These are phyloP conservation scores for Trichacis sp. DNA, from an alignment of 2,888 invertebrate genomes.

Conservation along the genomic window DNA sequence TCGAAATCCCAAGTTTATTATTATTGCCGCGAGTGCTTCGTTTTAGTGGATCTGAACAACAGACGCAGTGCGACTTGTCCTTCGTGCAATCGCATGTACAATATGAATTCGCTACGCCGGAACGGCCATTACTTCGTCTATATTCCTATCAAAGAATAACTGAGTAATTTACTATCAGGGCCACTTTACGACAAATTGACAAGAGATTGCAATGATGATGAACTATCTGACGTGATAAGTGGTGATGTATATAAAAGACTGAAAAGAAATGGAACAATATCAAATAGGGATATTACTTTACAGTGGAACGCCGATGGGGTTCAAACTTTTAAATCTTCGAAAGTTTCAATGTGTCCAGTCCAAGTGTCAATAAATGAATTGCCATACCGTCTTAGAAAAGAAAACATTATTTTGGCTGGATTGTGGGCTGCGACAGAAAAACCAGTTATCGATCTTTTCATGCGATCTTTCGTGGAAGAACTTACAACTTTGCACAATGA, in stretches of 20 bases:
- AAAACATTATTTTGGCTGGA: constrained; percentile 33
- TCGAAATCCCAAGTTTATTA: neutral
- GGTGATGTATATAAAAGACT: neutral
- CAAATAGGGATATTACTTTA: constrained; percentile 21
- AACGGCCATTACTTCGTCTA: neutral
- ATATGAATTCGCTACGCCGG: neutral
- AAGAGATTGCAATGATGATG: neutral
- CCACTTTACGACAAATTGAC: neutral
- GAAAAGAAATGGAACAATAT: neutral
- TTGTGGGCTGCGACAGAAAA: too few relatives aligned
- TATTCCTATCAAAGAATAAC: neutral
- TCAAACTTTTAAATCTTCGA: constrained; percentile 33
- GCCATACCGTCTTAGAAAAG: constrained; percentile 8
- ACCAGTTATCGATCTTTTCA: too few relatives aligned
- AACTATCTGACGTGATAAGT: neutral
- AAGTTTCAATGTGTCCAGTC: constrained; percentile 28
- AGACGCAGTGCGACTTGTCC: neutral
- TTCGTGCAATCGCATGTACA: neutral
- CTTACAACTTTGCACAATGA: too few relatives aligned
- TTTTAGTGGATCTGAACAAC: neutral
- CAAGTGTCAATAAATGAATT: constrained; percentile 31
- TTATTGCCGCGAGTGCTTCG: neutral
- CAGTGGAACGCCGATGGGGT: too few relatives aligned
- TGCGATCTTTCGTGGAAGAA: too few relatives aligned
- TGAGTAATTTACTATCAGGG: neutral